Evolutionary conservation across 1,140 invertebrate species (phyloP), one percentile per base, ranked within the genome.

Genomic region (Periplaneta americana): DNA sequence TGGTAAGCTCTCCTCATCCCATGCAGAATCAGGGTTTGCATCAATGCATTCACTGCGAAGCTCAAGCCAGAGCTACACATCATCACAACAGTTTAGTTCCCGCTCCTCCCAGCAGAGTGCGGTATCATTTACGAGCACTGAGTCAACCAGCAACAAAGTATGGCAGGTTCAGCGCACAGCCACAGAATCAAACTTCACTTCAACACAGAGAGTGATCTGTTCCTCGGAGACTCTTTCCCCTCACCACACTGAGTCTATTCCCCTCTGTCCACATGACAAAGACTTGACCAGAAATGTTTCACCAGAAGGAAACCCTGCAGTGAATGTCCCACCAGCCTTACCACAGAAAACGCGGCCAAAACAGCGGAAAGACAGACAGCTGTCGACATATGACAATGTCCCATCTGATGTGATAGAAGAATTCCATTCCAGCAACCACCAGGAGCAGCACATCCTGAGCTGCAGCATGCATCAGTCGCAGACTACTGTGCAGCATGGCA

Each of bases 351-450:
- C 90, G 78, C 87, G 89, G 79, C 89, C 87, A 79, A 90, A 89
- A 36, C 85, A 87, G 28, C 86, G 87, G 82, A 89, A 89, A 85
- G 91, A 92, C 83, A 86, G 93, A 74, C 90, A 92, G 78, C 90
- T 92, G n/a, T 94, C 94, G 37, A 93, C 93, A 78, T 95, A 95
- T 86, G 94, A 95, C 87, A 94, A 95, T 86, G 91, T 93, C 81
- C 89, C 91, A 81, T 90, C 92, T 13, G 81, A 80, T 28, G 66
- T 17, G 10, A 1, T 34, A 31, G 35, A 39, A 13, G 28, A 66
- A 34, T 17, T 28, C n/a, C 18, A 18, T 15, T 34, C 31, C 8
- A 57, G n/a, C 35, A 34, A 31, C 33, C 80, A 35, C 28, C 78
- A 75, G n/a, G 80, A 36, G 22, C 74, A 75, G 9, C 80, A 39